Evolutionary conservation across 2,888 invertebrate species (phyloP).

Genomic region (Adelognathus sp.): DNA sequence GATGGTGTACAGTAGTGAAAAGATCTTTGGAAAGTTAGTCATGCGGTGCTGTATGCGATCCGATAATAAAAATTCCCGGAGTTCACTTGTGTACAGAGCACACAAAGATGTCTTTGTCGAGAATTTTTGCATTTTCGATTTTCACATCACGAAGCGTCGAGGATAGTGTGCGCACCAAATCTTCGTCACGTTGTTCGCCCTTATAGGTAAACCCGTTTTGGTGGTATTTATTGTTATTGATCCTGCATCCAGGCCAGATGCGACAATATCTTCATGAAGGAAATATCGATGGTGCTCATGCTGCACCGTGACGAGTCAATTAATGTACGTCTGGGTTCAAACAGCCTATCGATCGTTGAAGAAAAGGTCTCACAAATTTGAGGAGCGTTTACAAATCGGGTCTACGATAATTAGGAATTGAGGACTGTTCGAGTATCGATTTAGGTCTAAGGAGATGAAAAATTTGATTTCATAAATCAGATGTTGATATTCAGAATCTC

Average conservation of each 20-base stretch:
- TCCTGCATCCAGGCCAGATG: not conserved
- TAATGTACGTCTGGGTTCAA: not conserved
- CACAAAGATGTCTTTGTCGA: conserved; percentile 37
- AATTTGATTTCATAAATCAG: no score
- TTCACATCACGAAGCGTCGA: conserved; percentile 14
- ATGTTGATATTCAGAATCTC: no score
- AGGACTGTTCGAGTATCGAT: no score
- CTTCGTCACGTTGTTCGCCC: conserved; percentile 15
- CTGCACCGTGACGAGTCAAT: not conserved
- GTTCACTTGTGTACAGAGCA: conserved; percentile 38
- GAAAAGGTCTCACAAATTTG: no score
- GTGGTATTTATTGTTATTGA: conserved; percentile 43
- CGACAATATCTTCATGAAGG: not conserved
- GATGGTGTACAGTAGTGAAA: conserved; percentile 3
- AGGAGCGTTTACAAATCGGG: no score
- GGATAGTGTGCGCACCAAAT: conserved; percentile 5
- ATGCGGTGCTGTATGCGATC: conserved; percentile 27
- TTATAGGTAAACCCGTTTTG: not conserved
- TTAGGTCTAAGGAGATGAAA: no score
- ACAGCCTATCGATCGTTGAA: not conserved
- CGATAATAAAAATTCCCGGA: conserved; percentile 55
- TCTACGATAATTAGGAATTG: no score
- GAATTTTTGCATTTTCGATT: conserved; percentile 37
- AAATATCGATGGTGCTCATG: not conserved
- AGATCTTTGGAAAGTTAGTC: conserved; percentile 42